Percentiles rank a stretch among this genome's conserved stretches.
These are phyloP conservation scores for Cantharis rufa DNA, from an alignment of 2,888 invertebrate genomes.

Conservation along the genomic window DNA sequence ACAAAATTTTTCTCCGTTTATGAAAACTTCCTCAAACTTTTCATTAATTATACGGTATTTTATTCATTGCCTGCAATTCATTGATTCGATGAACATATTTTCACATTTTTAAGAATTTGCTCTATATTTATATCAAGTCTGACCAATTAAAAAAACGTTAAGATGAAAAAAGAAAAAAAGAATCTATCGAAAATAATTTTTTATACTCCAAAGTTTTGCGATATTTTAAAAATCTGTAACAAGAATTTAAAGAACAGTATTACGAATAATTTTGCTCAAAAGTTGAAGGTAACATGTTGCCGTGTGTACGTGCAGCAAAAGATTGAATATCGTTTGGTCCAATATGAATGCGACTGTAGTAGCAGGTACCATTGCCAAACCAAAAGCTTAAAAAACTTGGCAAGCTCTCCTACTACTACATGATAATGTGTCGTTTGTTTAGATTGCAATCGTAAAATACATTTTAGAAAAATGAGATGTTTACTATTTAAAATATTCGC, in stretches of 20 bases:
- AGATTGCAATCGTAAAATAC: not conserved
- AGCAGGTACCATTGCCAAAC: not conserved
- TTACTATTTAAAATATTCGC: no score
- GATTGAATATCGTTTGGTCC: not conserved
- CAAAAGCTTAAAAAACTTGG: not conserved
- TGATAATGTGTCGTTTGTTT: not conserved
- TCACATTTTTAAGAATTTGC: no score
- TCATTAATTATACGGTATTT: no score
- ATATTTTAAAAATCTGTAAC: not conserved
- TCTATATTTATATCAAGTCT: no score
- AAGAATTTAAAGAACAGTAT: not conserved
- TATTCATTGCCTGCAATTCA: no score
- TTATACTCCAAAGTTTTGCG: not conserved
- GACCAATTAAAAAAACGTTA: no score
- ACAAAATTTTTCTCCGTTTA: no score
- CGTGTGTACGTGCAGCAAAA: not conserved
- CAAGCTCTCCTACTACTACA: not conserved
- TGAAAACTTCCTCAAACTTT: no score
- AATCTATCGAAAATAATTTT: not conserved
- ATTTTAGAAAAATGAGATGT: not conserved
- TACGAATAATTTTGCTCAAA: not conserved
- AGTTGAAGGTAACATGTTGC: not conserved
- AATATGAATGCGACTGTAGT: not conserved
- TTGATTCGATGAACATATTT: no score
- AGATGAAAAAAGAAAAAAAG: no score